Evolutionary conservation across 2,888 invertebrate genomes (phyloP).

Genomic region (Byasa hedistus): DNA sequence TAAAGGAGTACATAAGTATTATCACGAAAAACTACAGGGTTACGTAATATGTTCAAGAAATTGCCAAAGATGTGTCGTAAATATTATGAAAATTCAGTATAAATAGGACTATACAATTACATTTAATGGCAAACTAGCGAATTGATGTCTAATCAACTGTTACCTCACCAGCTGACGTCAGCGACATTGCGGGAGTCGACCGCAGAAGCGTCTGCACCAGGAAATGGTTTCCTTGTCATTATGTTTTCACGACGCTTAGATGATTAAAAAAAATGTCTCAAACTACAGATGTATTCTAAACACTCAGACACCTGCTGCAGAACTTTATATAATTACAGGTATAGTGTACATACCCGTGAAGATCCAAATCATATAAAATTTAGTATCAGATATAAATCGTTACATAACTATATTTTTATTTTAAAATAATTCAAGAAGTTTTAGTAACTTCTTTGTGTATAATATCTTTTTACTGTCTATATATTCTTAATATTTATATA

Average conservation of each 20-base stretch:
- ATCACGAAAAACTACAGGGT: too few species aligned
- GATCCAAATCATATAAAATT: too few species aligned
- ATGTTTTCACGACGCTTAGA: slow-evolving; percentile 8
- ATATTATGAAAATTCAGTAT: slow-evolving; percentile 37
- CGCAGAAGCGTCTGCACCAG: slow-evolving; percentile 25
- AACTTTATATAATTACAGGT: too few species aligned
- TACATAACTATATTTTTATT: too few species aligned
- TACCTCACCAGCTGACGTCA: slow-evolving; percentile 25
- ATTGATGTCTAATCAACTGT: slow-evolving; percentile 26
- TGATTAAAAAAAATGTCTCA: slow-evolving; percentile 23
- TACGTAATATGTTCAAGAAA: not conserved
- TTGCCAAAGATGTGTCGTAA: slow-evolving; percentile 28
- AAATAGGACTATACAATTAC: slow-evolving; percentile 21
- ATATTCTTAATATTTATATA: too few species aligned
- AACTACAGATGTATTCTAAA: slow-evolving; percentile 6
- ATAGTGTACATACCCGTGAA: too few species aligned
- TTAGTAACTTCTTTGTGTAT: too few species aligned
- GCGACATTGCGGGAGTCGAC: slow-evolving; percentile 16
- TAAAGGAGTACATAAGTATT: too few species aligned
- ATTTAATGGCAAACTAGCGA: slow-evolving; percentile 14
- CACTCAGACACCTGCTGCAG: not conserved
- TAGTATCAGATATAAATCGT: too few species aligned
- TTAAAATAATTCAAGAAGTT: too few species aligned
- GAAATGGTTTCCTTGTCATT: slow-evolving; percentile 23
- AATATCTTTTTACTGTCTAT: too few species aligned